Evolutionary conservation across 2,888 invertebrate species (phyloP), one percentile per base, ranked within the genome.

Genomic region (Andrena flavipes): DNA sequence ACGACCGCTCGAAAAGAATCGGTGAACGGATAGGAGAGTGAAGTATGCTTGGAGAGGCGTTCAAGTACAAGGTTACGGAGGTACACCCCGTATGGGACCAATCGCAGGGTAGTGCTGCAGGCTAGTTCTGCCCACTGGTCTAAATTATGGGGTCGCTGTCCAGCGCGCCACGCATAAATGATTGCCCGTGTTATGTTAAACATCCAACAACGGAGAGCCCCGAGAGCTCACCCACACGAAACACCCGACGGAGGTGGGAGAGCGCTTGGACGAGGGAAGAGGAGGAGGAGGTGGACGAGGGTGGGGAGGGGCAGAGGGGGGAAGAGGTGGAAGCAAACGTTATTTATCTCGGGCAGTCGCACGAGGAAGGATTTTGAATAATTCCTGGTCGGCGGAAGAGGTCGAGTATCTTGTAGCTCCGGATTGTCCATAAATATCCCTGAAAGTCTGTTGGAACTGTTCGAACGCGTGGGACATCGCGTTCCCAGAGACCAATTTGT

Each of bases 161-260:
- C 90, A 89, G 89, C 91, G 91, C 88, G 91, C 90, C 91, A 90
- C 92, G 92, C 91, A 92, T 93, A 93, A 93, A 93, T 93, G 93
- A 93, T 93, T 93, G 93, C 93, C 90, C 92, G 92, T 91, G 92
- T 93, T 93, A 93, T 93, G 93, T 93, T 93, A 93, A 93, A 93
- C 92, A 93, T 93, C 91, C 91, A 87, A 71, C 82, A 78, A 82
- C 81, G 83, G 80, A 84, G 87, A 87, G 81, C 84, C 83, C 76
- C 77, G 87, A 89, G 91, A 80, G 84, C 89, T 90, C 92, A 92
- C 91, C 92, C 92, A 91, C 91, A 90, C 92, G 87, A 91, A 82
- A 89, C 87, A 86, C 84, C 78, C 85, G 84, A 87, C 86, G 86
- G 87, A 86, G 82, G 86, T 84, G 86, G 86, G 87, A 78, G 84